These are phyloP conservation scores for Cebus imitator DNA, from an alignment of 2,113 vertebrate genomes.

Conservation along the genomic window DNA sequence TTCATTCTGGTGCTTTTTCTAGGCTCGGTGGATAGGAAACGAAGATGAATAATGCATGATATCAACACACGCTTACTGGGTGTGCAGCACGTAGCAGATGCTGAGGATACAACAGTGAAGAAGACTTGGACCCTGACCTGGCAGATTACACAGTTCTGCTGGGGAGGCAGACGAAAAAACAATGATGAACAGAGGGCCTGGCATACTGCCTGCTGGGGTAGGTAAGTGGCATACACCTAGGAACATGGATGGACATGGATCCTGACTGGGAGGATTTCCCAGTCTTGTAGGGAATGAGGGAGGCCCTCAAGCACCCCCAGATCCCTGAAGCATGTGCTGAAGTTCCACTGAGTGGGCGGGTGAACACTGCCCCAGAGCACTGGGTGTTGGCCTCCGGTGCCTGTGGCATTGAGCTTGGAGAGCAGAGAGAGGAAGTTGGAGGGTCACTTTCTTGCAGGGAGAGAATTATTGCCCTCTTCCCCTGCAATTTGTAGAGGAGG, in stretches of 20 bases:
- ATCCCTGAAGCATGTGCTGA: background rate
- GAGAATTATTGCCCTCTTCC: background rate
- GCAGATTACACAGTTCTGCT: background rate
- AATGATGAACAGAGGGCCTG: background rate
- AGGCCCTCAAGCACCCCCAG: background rate
- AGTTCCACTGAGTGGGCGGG: too few relatives aligned
- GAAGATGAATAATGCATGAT: background rate
- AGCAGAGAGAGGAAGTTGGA: background rate
- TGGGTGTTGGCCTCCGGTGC: too few relatives aligned
- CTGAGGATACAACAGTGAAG: background rate
- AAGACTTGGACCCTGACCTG: background rate
- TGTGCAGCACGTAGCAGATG: fast-evolving
- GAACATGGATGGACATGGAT: too few relatives aligned
- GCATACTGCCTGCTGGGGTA: background rate
- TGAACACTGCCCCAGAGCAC: background rate
- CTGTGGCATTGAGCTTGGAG: background rate
- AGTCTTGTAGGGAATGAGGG: background rate
- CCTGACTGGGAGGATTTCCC: background rate
- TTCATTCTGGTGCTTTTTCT: background rate
- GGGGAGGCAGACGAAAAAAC: background rate
- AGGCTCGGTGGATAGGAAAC: background rate
- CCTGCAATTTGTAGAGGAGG: background rate
- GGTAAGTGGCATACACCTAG: background rate
- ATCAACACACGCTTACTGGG: background rate
- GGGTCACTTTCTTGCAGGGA: background rate